Percentiles rank a stretch among this genome's conserved stretches.
These are phyloP conservation scores for Hymenopus coronatus DNA, from an alignment of 2,888 invertebrate species.

Conservation along the genomic window DNA sequence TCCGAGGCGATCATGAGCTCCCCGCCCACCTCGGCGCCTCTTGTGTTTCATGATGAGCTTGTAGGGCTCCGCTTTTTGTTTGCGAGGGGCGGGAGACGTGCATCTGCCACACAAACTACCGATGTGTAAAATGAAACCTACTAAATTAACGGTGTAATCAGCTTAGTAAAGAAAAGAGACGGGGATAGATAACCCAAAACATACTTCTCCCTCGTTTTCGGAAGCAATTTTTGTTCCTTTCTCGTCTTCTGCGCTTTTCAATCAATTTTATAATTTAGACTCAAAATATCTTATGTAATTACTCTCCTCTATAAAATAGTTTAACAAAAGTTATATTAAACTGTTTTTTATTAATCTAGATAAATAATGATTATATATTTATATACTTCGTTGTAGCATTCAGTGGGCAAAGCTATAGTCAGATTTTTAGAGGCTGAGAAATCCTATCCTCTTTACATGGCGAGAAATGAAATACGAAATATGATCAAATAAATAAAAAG, in stretches of 20 bases:
- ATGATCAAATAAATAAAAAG: too few species aligned
- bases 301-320: too few species aligned
- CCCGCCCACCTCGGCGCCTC: neutral
- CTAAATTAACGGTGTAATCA: neutral
- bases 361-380: too few species aligned
- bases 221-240: neutral
- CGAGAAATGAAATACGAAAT: too few species aligned
- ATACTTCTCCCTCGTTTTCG: neutral
- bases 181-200: neutral
- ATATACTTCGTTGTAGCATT: too few species aligned
- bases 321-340: too few species aligned
- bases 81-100: neutral
- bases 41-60: neutral
- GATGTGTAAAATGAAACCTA: neutral
- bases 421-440: too few species aligned
- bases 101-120: neutral
- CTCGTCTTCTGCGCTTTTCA: neutral
- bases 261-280: neutral
- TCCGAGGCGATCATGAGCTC: neutral
- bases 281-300: neutral
- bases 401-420: too few species aligned
- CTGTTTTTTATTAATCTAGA: too few species aligned
- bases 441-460: too few species aligned
- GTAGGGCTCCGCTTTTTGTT: neutral
- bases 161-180: neutral